These are phyloP conservation scores for Tetraneura akinire DNA, from an alignment of 1,140 invertebrate species.

Conservation along the genomic window DNA sequence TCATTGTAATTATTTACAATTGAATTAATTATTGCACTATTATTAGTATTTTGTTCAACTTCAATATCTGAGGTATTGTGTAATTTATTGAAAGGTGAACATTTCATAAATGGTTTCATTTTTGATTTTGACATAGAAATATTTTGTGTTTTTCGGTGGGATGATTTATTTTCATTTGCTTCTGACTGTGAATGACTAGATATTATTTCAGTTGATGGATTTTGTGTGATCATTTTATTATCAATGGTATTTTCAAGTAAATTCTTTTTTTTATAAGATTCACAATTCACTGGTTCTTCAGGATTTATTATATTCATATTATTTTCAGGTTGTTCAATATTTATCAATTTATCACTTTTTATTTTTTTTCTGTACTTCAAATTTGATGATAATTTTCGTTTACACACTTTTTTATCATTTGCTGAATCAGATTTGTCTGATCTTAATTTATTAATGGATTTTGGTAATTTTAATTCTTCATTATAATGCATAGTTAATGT, in stretches of 20 bases:
- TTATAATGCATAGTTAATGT: slow-evolving; percentile 13
- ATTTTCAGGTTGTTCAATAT: not conserved
- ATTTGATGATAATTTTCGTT: slow-evolving; percentile 16
- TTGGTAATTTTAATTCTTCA: not conserved
- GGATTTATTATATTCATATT: not conserved
- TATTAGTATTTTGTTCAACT: not conserved
- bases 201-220: not conserved
- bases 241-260: not conserved
- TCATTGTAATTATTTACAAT: not conserved
- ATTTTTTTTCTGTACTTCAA: not conserved
- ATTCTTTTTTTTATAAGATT: not conserved
- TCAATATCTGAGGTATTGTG: not conserved
- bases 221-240: not conserved
- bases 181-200: not conserved
- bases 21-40: slow-evolving; percentile 1
- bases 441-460: not conserved
- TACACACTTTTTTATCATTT: not conserved
- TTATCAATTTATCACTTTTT: not conserved
- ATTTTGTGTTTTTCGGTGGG: not conserved
- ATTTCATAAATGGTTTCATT: slow-evolving; percentile 11
- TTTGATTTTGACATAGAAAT: not conserved
- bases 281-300: not conserved
- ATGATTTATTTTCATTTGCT: not conserved
- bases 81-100: slow-evolving; percentile 3
- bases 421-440: too few species aligned